Percentiles rank a stretch among this genome's conserved stretches.
These are phyloP conservation scores for Drosophila imparisetae DNA, from an alignment of 2,888 invertebrate genomes.

Conservation along the genomic window DNA sequence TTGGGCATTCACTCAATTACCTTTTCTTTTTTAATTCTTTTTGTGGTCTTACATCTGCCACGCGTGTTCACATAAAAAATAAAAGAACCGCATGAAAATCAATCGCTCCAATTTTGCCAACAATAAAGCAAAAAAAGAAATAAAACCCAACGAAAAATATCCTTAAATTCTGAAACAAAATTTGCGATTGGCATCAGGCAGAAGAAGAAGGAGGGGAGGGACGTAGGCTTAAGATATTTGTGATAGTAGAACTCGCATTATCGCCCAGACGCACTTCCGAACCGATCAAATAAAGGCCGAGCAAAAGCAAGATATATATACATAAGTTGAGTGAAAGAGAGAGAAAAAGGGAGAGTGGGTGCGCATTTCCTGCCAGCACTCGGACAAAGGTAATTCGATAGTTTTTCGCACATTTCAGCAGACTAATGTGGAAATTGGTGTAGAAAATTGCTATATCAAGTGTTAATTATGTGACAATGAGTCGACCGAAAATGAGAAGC, in stretches of 20 bases:
- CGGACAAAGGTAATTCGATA: slow-evolving; percentile 63
- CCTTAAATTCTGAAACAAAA: slow-evolving; percentile 28
- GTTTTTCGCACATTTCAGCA: slow-evolving; percentile 73
- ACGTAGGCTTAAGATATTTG: slow-evolving; percentile 47
- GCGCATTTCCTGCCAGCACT: slow-evolving; percentile 71
- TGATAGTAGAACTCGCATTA: slow-evolving; percentile 39
- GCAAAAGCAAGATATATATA: neutral
- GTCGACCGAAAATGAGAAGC: slow-evolving; percentile 49
- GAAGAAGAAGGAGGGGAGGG: neutral
- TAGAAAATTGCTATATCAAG: slow-evolving; percentile 76
- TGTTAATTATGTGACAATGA: slow-evolving; percentile 80
- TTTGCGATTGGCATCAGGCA: slow-evolving; percentile 39
- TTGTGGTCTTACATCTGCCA: slow-evolving; percentile 41
- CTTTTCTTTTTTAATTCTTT: neutral
- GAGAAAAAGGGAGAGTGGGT: slow-evolving; percentile 7
- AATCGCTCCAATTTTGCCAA: slow-evolving; percentile 66
- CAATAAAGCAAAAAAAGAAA: neutral
- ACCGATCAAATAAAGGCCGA: slow-evolving; percentile 9
- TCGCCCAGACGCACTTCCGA: slow-evolving; percentile 62
- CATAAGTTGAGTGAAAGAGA: neutral
- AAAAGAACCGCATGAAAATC: slow-evolving; percentile 51
- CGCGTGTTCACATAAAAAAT: slow-evolving; percentile 29
- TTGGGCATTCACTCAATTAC: neutral
- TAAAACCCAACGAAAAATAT: slow-evolving; percentile 21
- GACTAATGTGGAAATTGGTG: slow-evolving; percentile 40